Percentiles rank a stretch among this genome's conserved stretches.
Conservation (phyloP, 1,140 invertebrate genomes). For the Pantala flavescens region DNA sequence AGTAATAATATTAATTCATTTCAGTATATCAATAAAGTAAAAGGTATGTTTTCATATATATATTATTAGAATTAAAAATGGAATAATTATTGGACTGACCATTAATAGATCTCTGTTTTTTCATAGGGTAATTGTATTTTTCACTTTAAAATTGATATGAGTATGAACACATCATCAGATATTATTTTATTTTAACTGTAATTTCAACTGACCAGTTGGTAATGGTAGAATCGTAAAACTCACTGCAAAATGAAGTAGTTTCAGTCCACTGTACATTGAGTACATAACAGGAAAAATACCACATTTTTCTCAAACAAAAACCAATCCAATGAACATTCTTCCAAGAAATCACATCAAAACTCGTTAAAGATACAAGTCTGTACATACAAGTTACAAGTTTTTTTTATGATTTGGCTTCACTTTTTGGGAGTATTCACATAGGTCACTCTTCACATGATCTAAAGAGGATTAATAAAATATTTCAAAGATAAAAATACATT, state of each 20-base stretch:
- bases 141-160: constrained; percentile 8
- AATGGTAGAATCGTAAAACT: constrained; percentile 22
- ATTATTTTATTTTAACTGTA: constrained; percentile 20
- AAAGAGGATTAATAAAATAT: constrained; percentile 23
- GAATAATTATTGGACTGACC: background rate
- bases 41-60: background rate
- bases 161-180: constrained; percentile 9
- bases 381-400: constrained; percentile 16
- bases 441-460: constrained; percentile 18
- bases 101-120: background rate
- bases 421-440: constrained; percentile 15
- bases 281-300: constrained; percentile 20
- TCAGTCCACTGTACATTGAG: constrained; percentile 23
- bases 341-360: constrained; percentile 19
- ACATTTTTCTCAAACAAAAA: constrained; percentile 19
- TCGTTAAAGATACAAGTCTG: constrained; percentile 16
- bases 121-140: background rate
- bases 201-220: constrained; percentile 23
- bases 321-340: constrained; percentile 18
- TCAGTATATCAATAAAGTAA: background rate
- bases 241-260: constrained; percentile 17
- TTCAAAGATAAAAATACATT: constrained; percentile 29
- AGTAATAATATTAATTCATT: background rate
- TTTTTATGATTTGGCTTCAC: constrained; percentile 15
- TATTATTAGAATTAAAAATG: background rate